Base-by-base conservation (phyloP, 2,888 invertebrate species). In the Habrosyne pyritoides region DNA sequence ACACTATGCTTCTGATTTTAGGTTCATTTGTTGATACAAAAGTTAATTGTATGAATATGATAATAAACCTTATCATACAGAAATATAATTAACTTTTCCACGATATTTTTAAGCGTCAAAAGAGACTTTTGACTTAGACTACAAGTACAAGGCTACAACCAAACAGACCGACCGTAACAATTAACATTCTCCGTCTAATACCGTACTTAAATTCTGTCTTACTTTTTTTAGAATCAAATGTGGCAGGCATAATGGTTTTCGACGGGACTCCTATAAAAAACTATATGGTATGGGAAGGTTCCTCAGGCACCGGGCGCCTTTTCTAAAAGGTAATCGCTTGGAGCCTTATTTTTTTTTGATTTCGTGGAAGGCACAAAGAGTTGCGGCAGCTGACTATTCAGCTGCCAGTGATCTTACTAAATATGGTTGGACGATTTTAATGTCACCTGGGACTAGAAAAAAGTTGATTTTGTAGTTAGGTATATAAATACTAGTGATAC, bases 311-410 rank as follows among this genome's bases (percentile, higher is more conserved):
- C 80, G 83, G 83, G 81, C 81, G 77, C 84, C 83, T 85, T 85
- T 87, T 84, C 84, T 83, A 83, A 85, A 89, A 87, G 84, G 87
- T 88, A 88, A 89, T 89, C 84, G 84, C 69, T 78, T 64, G 73
- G 69, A 77, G 79, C 75, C 64, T 77, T 72, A 73, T 82, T 84
- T 86, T 85, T 80, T 82, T 81, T 73, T 63, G 60, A 75, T 81
- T 85, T 80, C 84, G 69, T 81, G 72, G 84, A 84, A 84, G 79
- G 73, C 65, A 89, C 87, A 90, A 86, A 86, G 88, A 83, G 81
- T 79, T 82, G 72, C 75, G 72, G 73, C 90, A 91, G 90, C 87
- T 91, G 91, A 78, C 71, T 62, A 64, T 83, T 79, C 90, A 91
- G 86, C 90, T 86, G 89, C 83, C 77, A 69, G 69, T 71, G 61